Percentiles rank a stretch among this genome's conserved stretches.
Evolutionary conservation across 2,113 vertebrate species (phyloP).

Genomic region (Mobula hypostoma): DNA sequence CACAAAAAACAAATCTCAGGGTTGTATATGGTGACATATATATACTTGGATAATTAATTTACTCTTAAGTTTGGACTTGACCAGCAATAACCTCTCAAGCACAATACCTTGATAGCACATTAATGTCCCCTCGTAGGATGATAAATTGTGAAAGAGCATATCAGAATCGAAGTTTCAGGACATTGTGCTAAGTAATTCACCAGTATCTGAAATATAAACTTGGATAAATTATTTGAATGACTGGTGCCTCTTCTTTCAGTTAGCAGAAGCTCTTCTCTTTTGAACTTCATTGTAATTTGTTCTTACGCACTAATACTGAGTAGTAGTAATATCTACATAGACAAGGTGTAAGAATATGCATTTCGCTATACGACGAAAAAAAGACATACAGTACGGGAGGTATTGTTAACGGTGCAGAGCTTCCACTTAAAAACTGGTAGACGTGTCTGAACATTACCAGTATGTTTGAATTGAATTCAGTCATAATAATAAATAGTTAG

Average conservation of each 20-base stretch:
- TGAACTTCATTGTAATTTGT: not conserved
- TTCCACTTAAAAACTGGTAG: too few relatives aligned
- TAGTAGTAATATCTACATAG: not conserved
- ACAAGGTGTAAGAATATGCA: not conserved
- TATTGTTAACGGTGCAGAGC: not conserved
- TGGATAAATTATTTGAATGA: not conserved
- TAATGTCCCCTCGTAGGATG: not conserved
- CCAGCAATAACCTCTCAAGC: not conserved
- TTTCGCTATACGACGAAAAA: not conserved
- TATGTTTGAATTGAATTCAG: not conserved
- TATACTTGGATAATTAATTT: too few relatives aligned
- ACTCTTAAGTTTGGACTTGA: too few relatives aligned
- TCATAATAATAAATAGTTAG: not conserved
- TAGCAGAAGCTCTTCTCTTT: not conserved
- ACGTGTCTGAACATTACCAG: not conserved
- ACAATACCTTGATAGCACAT: too few relatives aligned
- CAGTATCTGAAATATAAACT: not conserved
- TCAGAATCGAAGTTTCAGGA: not conserved
- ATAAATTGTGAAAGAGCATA: not conserved
- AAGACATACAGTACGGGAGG: not conserved
- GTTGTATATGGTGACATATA: too few relatives aligned
- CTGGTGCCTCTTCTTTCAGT: not conserved
- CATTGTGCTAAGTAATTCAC: not conserved
- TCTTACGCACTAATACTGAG: not conserved
- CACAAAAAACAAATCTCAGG: too few relatives aligned